Base-by-base conservation (phyloP, 2,797 vertebrate genomes). In the Pipistrellus pipistrellus region DNA sequence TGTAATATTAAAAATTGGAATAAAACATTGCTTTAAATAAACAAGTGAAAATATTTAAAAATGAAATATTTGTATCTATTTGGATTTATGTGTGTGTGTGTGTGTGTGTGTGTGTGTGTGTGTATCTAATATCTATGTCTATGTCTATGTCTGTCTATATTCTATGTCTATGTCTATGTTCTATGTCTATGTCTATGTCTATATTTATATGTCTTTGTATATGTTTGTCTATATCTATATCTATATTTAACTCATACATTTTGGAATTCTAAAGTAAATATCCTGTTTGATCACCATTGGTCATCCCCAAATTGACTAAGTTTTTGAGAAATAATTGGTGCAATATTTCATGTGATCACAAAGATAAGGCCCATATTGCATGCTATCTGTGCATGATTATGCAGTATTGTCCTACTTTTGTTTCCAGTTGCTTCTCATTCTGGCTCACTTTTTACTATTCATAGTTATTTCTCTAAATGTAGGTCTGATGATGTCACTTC, bases 231-330 rank as follows among this genome's bases (percentile, higher is more conserved):
- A 53, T 57, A 51, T 57, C 35, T 32, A 53, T 57, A 51, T 57
- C 21, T 71, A 38, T 8, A 64, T 20, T 77, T 75, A 87, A 62
- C 64, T 87, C 17, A 82, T 21, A 38, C 23, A 6, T 88, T 75
- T 86, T 78, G 5, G 10, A 6, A 83, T 77, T 68, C 38, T 15
- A 72, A 71, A 94, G 14, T 93, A 88, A 94, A 66, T 88, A n/a
- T 4, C 3, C 66, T 73, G 11, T 55, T 55, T 72, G 4, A 59
- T 30, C 32, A 77, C 10, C 17, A 7, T 13, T 86, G 48, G 4
- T 84, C 14, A 51, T 76, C 48, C 82, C 1, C 62, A 72, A 69
- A 55, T 62, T 66, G 25, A 59, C 14, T 35, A 51, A 21, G 46
- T 51, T 90, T 94, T 71, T 69, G 4, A 75, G 10, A 89, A 72